Base-by-base conservation (phyloP, 1,140 invertebrate species). In the Rhizoglyphus robini region DNA sequence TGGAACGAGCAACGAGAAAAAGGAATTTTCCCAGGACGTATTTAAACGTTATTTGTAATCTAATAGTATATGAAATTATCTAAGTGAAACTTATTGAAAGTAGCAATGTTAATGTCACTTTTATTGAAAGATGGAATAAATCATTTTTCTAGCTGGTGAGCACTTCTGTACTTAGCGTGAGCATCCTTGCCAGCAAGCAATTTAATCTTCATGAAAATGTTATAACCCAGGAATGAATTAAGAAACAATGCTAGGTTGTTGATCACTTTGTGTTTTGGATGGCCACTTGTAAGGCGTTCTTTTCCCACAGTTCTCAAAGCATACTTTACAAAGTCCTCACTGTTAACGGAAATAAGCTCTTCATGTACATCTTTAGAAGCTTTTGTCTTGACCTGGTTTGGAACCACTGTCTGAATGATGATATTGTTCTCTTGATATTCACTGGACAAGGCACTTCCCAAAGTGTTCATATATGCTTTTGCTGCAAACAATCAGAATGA, bases 1-100 rank as follows among this genome's bases (percentile, higher is more conserved):
- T 97, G 93, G 93, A 83, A 95, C 74, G 82, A 81, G 46, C 90
- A 96, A 77, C 76, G 85, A 65, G 84, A 81, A 20, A 83, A 84
- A 65, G 87, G 87, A 57, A 85, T 76, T 65, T 97, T 97, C 79
- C 80, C 90, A 27, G 89, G 83, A 70, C 77, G 75, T 70, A 79
- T 81, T 65, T 80, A 75, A 74, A 67, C 57, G 2, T 59, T 29
- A 59, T 49, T 5, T 20, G 5, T 49, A 13, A 51, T 51, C 20
- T 13, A 8, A 11, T 41, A 41, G 36, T 41, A 41, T 41, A n/a
- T n/a, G n/a, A n/a, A n/a, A n/a, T n/a, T n/a, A n/a, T n/a, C n/a
- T n/a, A n/a, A n/a, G n/a, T n/a, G n/a, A n/a, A n/a, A n/a, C n/a
- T n/a, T n/a, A n/a, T n/a, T n/a, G n/a, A n/a, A n/a, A n/a, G n/a